Conservation (phyloP, 2,888 invertebrate species). For the Drosophila koepferae region DNA sequence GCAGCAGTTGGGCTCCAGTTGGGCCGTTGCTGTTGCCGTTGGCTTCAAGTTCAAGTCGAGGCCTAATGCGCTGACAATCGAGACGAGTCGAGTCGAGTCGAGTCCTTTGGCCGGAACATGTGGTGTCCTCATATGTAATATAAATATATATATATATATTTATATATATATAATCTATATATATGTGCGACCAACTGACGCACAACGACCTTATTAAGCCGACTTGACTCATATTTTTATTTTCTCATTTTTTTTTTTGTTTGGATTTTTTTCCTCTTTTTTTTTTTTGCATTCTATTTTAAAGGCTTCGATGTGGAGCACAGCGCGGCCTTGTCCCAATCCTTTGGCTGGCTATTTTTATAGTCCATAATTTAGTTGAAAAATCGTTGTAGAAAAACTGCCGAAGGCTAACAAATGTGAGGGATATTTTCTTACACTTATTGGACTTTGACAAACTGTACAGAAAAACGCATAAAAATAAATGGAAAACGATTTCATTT, state of each 20-base stretch:
- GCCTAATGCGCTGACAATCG: conserved; percentile 40
- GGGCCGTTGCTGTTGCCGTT: too few species aligned
- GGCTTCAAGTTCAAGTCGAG: conserved; percentile 40
- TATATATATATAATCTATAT: conserved; percentile 5
- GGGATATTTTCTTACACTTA: conserved; percentile 35
- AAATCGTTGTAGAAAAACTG: conserved; percentile 54
- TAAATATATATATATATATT: conserved; percentile 3
- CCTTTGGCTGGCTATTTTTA: conserved; percentile 46
- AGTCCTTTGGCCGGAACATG: conserved; percentile 30
- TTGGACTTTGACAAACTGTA: conserved; percentile 52
- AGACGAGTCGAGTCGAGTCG: conserved; percentile 11
- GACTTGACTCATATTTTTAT: conserved; percentile 19
- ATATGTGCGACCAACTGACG: conserved; percentile 45
- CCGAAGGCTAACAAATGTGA: conserved; percentile 59
- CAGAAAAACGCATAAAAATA: conserved; percentile 58
- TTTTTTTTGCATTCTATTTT: conserved; percentile 33
- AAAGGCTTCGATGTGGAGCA: conserved; percentile 29
- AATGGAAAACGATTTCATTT: conserved; percentile 68
- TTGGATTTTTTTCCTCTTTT: neutral
- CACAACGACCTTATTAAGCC: conserved; percentile 36
- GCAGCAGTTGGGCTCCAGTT: conserved; percentile 44
- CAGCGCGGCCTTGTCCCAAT: conserved; percentile 27
- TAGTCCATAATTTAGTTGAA: conserved; percentile 56
- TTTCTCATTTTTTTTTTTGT: neutral
- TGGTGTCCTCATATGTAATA: conserved; percentile 10